phyloP scores from a whole-genome alignment of 2,888 invertebrate genomes.

The Cosmia pyralina region DNA sequence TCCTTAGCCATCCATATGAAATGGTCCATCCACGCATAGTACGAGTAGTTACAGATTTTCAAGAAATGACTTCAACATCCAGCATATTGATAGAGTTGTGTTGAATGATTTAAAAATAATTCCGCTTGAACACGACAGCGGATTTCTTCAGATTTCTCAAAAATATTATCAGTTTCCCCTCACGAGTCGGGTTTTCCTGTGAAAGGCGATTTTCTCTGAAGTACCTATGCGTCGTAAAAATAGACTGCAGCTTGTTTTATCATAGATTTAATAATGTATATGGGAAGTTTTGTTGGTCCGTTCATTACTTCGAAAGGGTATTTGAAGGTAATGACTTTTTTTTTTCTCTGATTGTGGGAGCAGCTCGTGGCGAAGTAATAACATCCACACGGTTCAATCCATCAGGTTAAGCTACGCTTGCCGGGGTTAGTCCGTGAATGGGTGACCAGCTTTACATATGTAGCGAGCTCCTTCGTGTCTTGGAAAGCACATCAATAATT shows the following conservation, averaged over 20 bases:
- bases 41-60: too few species aligned
- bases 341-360: not conserved
- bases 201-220: conserved; percentile 58
- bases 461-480: too few species aligned
- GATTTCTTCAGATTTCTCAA: conserved; percentile 17
- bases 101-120: conserved; percentile 20
- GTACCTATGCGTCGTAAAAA: conserved; percentile 57
- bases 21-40: too few species aligned
- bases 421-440: too few species aligned
- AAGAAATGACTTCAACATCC: too few species aligned
- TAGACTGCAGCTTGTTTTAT: conserved; percentile 56
- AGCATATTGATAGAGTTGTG: too few species aligned
- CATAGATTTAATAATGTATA: conserved; percentile 32
- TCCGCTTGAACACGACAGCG: not conserved
- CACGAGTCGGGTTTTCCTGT: conserved; percentile 46
- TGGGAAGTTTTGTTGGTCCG: conserved; percentile 26
- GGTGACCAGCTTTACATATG: too few species aligned
- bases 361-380: too few species aligned
- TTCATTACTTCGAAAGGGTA: conserved; percentile 15
- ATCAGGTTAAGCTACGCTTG: too few species aligned
- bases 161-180: conserved; percentile 54
- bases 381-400: too few species aligned
- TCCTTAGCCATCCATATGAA: too few species aligned
- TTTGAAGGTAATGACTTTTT: not conserved
- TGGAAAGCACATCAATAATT: too few species aligned